Evolutionary conservation across 2,888 invertebrate species (phyloP).

Genomic region (Napeogenes inachia): DNA sequence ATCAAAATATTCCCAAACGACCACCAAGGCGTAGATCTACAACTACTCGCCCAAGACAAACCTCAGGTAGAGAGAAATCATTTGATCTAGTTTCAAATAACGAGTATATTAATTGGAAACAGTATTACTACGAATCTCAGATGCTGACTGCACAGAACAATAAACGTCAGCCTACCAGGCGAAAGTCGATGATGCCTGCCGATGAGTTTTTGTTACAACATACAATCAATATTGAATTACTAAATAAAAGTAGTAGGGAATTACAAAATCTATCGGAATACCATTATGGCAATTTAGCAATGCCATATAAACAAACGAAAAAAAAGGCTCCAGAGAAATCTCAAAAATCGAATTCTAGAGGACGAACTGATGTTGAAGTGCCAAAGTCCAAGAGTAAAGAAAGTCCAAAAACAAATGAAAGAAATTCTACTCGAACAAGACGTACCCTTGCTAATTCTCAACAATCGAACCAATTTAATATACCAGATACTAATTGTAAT

Average conservation of each 20-base stretch:
- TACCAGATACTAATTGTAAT: neutral
- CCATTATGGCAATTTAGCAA: conserved; percentile 13
- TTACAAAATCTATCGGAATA: conserved; percentile 11
- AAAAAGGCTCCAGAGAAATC: conserved; percentile 13
- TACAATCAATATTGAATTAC: conserved; percentile 20
- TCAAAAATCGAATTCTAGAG: conserved; percentile 14
- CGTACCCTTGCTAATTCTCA: conserved; percentile 6
- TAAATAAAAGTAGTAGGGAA: conserved; percentile 13
- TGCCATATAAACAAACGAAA: conserved; percentile 10
- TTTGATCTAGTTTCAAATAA: conserved; percentile 12
- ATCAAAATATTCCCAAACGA: conserved; percentile 17
- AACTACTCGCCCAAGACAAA: conserved; percentile 7
- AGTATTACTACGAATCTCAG: conserved; percentile 24
- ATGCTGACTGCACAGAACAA: conserved; percentile 18
- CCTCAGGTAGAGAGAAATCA: conserved; percentile 10
- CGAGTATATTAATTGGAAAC: conserved; percentile 24
- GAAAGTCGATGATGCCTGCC: conserved; percentile 22
- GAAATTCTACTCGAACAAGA: neutral
- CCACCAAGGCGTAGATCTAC: conserved; percentile 19
- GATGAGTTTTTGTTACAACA: conserved; percentile 25
- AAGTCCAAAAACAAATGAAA: neutral
- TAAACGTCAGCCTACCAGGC: conserved; percentile 23
- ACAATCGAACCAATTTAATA: conserved; percentile 1
- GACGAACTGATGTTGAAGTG: conserved; percentile 5
- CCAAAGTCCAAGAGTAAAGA: conserved; percentile 15